Conservation (phyloP, 2,888 invertebrate species). For the Aspidiotus destructor region DNA sequence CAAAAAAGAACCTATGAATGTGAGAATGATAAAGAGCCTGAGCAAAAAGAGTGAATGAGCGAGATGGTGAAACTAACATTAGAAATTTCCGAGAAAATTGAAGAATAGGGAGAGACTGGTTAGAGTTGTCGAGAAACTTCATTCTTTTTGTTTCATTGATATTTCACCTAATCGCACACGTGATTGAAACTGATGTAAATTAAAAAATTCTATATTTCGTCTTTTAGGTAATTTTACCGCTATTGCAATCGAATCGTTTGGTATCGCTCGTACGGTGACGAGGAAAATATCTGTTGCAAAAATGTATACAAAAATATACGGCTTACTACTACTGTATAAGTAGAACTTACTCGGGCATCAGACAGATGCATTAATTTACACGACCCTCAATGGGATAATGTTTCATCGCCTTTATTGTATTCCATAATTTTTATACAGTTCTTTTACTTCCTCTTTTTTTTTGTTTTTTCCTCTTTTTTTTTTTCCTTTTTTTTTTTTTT, state of each 20-base stretch:
- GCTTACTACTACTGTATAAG: too few relatives aligned
- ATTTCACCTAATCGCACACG: too few relatives aligned
- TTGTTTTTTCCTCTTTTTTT: background rate
- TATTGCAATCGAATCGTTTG: background rate
- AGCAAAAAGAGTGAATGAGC: too few relatives aligned
- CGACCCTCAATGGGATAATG: background rate
- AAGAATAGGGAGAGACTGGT: too few relatives aligned
- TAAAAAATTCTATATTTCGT: background rate
- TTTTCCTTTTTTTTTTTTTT: background rate
- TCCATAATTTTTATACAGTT: background rate
- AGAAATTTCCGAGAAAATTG: too few relatives aligned
- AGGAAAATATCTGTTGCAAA: background rate
- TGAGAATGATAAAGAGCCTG: too few relatives aligned
- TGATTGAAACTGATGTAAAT: too few relatives aligned
- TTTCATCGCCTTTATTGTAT: background rate
- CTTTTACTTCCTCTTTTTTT: background rate
- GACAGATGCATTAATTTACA: background rate
- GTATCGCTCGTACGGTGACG: conserved; percentile 4
- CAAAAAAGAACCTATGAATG: too few relatives aligned
- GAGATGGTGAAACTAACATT: too few relatives aligned
- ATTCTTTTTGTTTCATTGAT: too few relatives aligned
- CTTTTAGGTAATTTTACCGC: conserved; percentile 1
- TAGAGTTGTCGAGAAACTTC: too few relatives aligned
- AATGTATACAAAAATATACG: background rate
- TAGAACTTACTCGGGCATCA: background rate